Conservation (phyloP, 1,140 invertebrate species). For the Pectinophora gossypiella region DNA sequence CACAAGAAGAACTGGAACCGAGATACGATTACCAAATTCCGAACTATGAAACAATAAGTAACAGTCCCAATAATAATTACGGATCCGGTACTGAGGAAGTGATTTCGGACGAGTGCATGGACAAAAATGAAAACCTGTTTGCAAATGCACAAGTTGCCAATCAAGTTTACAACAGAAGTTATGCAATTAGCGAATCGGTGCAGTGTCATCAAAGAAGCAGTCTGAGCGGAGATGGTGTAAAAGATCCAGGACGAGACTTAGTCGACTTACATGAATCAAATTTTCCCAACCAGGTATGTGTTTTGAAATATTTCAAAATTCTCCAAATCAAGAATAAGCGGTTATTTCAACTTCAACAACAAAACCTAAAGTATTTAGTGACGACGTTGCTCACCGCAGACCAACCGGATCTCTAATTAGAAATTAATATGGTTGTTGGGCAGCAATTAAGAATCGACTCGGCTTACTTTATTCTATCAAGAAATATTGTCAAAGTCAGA, state of each 20-base stretch:
- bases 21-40: constrained; percentile 62
- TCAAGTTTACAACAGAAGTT: constrained; percentile 46
- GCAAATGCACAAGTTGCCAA: constrained; percentile 32
- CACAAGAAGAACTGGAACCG: constrained; percentile 43
- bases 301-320: too few species aligned
- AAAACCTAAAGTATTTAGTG: neutral
- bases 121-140: constrained; percentile 37
- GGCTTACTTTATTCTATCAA: constrained; percentile 35
- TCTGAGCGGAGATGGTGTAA: constrained; percentile 39
- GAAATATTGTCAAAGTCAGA: constrained; percentile 22
- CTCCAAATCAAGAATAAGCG: too few species aligned
- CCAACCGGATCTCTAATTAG: constrained; percentile 62
- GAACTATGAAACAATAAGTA: constrained; percentile 58
- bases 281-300: constrained; percentile 59
- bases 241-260: constrained; percentile 47
- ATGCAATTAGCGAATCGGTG: constrained; percentile 40
- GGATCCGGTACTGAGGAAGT: constrained; percentile 41
- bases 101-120: constrained; percentile 39
- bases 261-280: constrained; percentile 46
- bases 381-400: constrained; percentile 41
- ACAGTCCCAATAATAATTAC: constrained; percentile 47
- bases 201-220: constrained; percentile 41
- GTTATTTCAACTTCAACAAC: too few species aligned
- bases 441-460: constrained; percentile 47
- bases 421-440: constrained; percentile 57